Percentiles rank a stretch among this genome's conserved stretches.
phyloP scores from a whole-genome alignment of 1,140 invertebrate genomes.

The Pteromalus puparum region DNA sequence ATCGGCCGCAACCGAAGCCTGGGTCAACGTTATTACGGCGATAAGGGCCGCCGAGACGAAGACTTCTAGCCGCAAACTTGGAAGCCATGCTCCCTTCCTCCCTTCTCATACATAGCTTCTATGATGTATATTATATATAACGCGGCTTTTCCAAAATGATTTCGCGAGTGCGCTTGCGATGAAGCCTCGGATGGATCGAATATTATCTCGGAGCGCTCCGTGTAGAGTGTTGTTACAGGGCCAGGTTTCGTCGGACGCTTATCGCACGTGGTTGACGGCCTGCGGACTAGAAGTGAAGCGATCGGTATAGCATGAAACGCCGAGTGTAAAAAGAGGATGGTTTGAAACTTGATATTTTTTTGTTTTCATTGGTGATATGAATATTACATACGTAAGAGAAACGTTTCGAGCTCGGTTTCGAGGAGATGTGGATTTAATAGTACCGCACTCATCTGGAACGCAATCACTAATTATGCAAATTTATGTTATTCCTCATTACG shows the following conservation, averaged over 20 bases:
- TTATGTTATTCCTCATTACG: neutral
- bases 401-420: neutral
- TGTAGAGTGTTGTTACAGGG: constrained; percentile 19
- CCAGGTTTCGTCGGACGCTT: too few relatives aligned
- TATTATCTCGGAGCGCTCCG: neutral
- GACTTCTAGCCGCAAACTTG: neutral
- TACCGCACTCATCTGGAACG: neutral
- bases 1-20: constrained; percentile 51
- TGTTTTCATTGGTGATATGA: neutral
- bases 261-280: neutral
- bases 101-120: neutral
- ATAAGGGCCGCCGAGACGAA: constrained; percentile 32
- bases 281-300: too few relatives aligned
- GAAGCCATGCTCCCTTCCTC: neutral
- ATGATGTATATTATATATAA: neutral
- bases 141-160: constrained; percentile 13
- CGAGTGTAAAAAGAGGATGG: too few relatives aligned
- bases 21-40: constrained; percentile 58
- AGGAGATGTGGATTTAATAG: neutral
- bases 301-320: too few relatives aligned
- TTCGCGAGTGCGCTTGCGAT: neutral
- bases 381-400: neutral
- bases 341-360: neutral
- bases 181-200: neutral
- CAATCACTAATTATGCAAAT: constrained; percentile 21